Percentiles rank a stretch among this genome's conserved stretches.
phyloP scores from a whole-genome alignment of 2,113 vertebrate genomes.

The Laticauda laticaudata region DNA sequence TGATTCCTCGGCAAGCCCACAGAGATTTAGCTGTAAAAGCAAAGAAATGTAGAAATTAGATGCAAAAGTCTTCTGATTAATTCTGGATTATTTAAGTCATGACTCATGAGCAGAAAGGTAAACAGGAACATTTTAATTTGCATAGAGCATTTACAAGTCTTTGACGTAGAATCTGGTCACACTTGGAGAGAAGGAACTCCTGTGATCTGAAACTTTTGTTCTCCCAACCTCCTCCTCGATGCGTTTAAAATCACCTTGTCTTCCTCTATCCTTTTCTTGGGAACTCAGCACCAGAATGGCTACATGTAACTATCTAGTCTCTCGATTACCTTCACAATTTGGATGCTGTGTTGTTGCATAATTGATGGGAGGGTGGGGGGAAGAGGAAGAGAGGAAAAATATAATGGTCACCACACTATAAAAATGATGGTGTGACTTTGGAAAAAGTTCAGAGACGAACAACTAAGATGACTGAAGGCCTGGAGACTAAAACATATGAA shows the following conservation, averaged over 20 bases:
- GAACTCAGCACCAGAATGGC: background rate
- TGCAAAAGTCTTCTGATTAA: background rate
- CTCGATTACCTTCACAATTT: background rate
- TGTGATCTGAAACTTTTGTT: constrained; percentile 2
- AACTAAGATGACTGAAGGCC: no score
- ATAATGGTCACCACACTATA: no score
- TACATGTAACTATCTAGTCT: constrained; percentile 6
- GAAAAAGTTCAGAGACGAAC: no score
- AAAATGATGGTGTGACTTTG: no score
- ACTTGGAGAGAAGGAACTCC: background rate
- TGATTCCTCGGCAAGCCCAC: background rate
- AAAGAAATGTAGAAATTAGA: background rate
- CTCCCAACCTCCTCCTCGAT: background rate
- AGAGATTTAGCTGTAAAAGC: background rate
- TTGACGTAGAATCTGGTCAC: background rate
- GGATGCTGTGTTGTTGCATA: background rate
- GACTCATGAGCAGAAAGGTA: background rate
- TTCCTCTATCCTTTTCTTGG: background rate
- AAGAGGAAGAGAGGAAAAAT: background rate
- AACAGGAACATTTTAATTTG: background rate
- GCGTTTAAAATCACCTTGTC: background rate
- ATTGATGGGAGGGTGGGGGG: background rate
- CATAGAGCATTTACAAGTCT: background rate
- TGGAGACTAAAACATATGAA: no score
- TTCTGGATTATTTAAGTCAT: background rate